phyloP scores from a whole-genome alignment of 1,140 invertebrate genomes.

The Ephestia elutella region DNA sequence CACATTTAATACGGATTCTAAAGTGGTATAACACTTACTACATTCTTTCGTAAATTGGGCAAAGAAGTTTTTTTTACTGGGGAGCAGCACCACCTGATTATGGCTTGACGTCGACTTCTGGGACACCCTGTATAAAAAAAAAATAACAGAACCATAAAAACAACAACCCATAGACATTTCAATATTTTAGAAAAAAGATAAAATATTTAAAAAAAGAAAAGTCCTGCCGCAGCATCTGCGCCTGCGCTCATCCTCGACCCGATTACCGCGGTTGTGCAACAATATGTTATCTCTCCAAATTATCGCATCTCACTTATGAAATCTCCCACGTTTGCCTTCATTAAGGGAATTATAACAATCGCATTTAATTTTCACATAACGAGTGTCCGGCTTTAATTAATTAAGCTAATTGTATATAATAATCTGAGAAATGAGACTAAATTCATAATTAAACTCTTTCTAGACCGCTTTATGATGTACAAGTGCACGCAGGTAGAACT shows the following conservation, averaged over 20 bases:
- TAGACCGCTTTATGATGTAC: background rate
- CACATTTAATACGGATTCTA: too few species aligned
- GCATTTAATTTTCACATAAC: background rate
- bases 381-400: background rate
- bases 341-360: slow-evolving; percentile 9
- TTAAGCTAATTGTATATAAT: background rate
- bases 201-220: background rate
- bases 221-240: background rate
- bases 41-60: too few species aligned
- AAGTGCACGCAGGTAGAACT: background rate
- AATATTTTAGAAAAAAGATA: too few species aligned
- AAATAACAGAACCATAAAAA: too few species aligned
- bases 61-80: too few species aligned
- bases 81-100: too few species aligned
- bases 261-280: background rate
- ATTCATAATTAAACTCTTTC: background rate
- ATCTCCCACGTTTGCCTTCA: slow-evolving; percentile 6
- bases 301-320: slow-evolving; percentile 5
- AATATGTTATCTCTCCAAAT: slow-evolving; percentile 3
- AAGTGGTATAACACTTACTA: too few species aligned
- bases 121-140: too few species aligned
- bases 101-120: too few species aligned
- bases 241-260: background rate
- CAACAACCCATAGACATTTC: too few species aligned
- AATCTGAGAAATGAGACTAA: background rate